Evolutionary conservation across 1,140 invertebrate genomes (phyloP).

Genomic region (Bradynema listronoti): DNA sequence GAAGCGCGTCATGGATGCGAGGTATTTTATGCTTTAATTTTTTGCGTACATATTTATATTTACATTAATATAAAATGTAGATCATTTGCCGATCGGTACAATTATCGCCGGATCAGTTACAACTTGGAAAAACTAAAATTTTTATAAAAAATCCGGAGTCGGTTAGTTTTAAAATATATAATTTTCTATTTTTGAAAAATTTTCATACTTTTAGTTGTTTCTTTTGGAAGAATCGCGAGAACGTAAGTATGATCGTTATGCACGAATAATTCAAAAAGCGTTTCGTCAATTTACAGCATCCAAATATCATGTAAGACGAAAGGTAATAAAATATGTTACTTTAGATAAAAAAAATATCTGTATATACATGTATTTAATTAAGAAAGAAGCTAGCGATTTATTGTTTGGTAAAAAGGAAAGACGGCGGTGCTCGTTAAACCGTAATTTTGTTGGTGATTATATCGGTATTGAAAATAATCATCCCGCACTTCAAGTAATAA

Average conservation of each 20-base stretch:
- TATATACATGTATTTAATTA: conserved; percentile 1
- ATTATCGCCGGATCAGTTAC: conserved; percentile 68
- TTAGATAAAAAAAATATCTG: background rate
- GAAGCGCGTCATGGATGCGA: conserved; percentile 63
- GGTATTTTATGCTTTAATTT: conserved; percentile 13
- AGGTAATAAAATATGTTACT: conserved; percentile 60
- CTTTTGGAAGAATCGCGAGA: conserved; percentile 70
- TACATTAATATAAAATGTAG: conserved; percentile 35
- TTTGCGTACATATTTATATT: background rate
- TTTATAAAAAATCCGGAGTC: conserved; percentile 73
- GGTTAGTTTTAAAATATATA: conserved; percentile 64
- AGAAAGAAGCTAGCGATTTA: conserved; percentile 62
- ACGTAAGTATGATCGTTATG: conserved; percentile 68
- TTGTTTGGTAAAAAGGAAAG: conserved; percentile 69
- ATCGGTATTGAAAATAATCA: conserved; percentile 68
- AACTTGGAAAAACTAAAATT: conserved; percentile 69
- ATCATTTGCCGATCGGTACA: conserved; percentile 65
- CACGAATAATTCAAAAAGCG: conserved; percentile 69
- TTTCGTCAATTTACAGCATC: conserved; percentile 68
- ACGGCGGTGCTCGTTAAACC: conserved; percentile 66
- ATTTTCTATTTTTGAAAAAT: conserved; percentile 12
- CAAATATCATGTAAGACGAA: conserved; percentile 65
- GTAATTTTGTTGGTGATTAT: conserved; percentile 72
- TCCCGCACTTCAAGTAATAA: conserved; percentile 61
- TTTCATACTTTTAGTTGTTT: conserved; percentile 64